phyloP scores from a whole-genome alignment of 2,888 invertebrate genomes.

The Ramazzottius varieornatus region DNA sequence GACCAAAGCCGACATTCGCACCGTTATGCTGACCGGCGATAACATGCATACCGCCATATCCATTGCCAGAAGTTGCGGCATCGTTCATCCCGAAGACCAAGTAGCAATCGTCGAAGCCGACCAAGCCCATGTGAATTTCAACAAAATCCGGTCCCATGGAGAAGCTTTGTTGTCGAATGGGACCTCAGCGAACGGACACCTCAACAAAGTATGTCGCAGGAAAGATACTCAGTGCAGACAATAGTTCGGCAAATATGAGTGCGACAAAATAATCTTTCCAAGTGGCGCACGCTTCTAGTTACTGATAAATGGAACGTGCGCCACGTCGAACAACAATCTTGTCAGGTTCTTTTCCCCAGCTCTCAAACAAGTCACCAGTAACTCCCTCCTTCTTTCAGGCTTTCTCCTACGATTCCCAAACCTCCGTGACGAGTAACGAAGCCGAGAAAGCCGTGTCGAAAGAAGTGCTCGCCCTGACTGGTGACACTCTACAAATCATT shows the following conservation, averaged over 20 bases:
- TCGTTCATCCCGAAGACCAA: neutral
- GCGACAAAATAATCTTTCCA: too few relatives aligned
- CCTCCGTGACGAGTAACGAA: too few relatives aligned
- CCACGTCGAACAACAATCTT: too few relatives aligned
- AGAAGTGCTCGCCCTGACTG: conserved; percentile 28
- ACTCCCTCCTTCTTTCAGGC: too few relatives aligned
- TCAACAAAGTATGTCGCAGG: conserved; percentile 24
- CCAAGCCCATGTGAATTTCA: neutral
- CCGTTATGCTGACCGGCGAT: conserved; percentile 79
- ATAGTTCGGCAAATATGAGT: too few relatives aligned
- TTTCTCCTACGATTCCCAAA: too few relatives aligned
- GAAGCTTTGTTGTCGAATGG: too few relatives aligned
- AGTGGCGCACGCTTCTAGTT: too few relatives aligned
- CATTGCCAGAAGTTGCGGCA: conserved; percentile 36
- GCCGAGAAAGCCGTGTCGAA: neutral
- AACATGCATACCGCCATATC: conserved; percentile 60
- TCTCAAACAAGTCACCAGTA: too few relatives aligned
- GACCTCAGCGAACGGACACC: neutral
- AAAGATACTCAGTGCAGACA: too few relatives aligned
- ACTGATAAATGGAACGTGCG: too few relatives aligned
- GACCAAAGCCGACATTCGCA: conserved; percentile 55
- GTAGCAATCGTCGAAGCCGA: neutral
- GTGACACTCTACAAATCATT: conserved; percentile 45
- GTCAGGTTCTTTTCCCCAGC: too few relatives aligned
- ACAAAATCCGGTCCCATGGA: neutral